These are phyloP conservation scores for Ceyx melanurus DNA, from an alignment of 2,113 vertebrate genomes.

Conservation along the genomic window DNA sequence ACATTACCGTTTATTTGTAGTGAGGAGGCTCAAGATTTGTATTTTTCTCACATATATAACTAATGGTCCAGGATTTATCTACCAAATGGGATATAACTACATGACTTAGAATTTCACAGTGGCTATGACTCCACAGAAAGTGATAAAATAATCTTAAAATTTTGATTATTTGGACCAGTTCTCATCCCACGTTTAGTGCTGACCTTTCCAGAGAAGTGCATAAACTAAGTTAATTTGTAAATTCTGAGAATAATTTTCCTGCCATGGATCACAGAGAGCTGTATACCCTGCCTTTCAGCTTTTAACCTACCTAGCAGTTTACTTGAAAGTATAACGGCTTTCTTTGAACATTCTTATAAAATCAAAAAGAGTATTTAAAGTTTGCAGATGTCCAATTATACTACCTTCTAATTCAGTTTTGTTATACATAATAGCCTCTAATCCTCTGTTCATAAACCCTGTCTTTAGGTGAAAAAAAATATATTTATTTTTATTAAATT, in stretches of 20 bases:
- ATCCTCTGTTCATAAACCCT: neutral
- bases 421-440: neutral
- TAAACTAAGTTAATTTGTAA: neutral
- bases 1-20: neutral
- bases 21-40: neutral
- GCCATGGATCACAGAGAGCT: neutral
- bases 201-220: neutral
- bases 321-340: neutral
- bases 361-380: neutral
- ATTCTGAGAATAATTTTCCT: neutral
- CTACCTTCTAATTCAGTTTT: neutral
- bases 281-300: neutral
- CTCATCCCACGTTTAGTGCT: neutral
- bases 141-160: neutral
- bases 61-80: neutral
- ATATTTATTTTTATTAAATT: neutral
- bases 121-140: neutral
- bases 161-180: neutral
- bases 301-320: neutral
- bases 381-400: neutral
- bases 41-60: neutral
- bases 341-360: neutral
- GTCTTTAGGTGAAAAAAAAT: neutral
- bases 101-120: neutral
- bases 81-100: neutral